These are phyloP conservation scores for Drosophila auraria DNA, from an alignment of 1,140 invertebrate species.

Conservation along the genomic window DNA sequence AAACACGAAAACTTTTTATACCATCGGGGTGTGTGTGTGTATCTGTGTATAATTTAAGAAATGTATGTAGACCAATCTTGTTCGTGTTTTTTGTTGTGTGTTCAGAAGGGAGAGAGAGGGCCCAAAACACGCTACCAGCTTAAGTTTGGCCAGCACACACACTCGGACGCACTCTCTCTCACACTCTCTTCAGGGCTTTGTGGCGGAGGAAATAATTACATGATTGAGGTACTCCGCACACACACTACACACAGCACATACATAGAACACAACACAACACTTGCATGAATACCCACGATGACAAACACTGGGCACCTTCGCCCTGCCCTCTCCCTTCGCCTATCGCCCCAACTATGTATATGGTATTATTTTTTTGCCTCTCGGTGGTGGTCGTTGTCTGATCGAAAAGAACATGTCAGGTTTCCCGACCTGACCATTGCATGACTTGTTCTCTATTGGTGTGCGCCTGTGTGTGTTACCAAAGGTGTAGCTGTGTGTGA, in stretches of 20 bases:
- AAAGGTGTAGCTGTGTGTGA: conserved; percentile 1
- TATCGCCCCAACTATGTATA: neutral
- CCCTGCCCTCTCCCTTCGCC: neutral
- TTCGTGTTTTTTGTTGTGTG: conserved; percentile 46
- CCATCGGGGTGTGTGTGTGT: conserved; percentile 13
- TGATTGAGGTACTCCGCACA: conserved; percentile 80
- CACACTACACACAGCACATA: conserved; percentile 18
- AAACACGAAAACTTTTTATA: conserved; percentile 75
- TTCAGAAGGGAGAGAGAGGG: conserved; percentile 34
- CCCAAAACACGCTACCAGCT: conserved; percentile 59
- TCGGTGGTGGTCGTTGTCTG: conserved; percentile 68
- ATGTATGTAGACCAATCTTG: conserved; percentile 50
- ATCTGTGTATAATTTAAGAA: conserved; percentile 42
- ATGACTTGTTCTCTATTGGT: conserved; percentile 48
- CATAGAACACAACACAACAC: conserved; percentile 32
- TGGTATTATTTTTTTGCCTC: conserved; percentile 26
- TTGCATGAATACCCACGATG: conserved; percentile 51
- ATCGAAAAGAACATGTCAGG: conserved; percentile 80
- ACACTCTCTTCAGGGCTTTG: conserved; percentile 31
- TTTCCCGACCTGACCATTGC: conserved; percentile 68
- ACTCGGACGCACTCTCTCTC: conserved; percentile 7
- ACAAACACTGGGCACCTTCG: conserved; percentile 30
- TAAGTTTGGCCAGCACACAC: conserved; percentile 37
- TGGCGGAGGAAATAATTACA: conserved; percentile 84
- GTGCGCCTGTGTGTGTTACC: conserved; percentile 14